A percentile compares a stretch with the other conserved stretches of the same genome.
phyloP scores from a whole-genome alignment of 2,888 invertebrate species.

The Gortyna flavago region DNA sequence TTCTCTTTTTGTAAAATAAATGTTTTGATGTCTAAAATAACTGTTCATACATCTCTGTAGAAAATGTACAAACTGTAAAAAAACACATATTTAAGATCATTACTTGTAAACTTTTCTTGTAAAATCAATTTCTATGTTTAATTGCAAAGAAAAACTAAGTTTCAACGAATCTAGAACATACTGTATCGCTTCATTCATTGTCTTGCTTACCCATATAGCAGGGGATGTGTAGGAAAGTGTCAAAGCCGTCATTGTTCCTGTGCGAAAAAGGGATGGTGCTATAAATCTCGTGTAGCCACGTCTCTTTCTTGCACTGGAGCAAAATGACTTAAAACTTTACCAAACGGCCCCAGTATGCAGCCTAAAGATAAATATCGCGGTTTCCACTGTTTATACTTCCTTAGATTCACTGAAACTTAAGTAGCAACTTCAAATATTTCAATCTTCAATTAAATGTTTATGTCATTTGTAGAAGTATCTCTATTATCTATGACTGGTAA shows the following conservation, averaged over 20 bases:
- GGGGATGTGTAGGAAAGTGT: not conserved
- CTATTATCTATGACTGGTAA: slow-evolving; percentile 32
- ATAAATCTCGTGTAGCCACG: not conserved
- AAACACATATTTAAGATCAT: slow-evolving; percentile 9
- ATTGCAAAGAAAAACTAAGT: slow-evolving; percentile 21
- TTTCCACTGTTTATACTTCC: not conserved
- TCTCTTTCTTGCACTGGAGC: not conserved
- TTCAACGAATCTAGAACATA: slow-evolving; percentile 35
- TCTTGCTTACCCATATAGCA: not conserved
- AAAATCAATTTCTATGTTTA: slow-evolving; percentile 19
- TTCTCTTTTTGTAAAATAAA: not conserved
- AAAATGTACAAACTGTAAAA: slow-evolving; percentile 44
- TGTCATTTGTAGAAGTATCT: slow-evolving; percentile 24
- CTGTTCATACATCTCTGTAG: slow-evolving; percentile 12
- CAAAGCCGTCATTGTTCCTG: not conserved
- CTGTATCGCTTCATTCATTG: not conserved
- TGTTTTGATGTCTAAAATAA: not conserved
- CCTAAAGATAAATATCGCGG: not conserved
- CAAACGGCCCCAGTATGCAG: not conserved
- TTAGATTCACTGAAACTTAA: slow-evolving; percentile 42
- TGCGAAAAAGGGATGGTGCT: not conserved
- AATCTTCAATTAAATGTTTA: slow-evolving; percentile 2
- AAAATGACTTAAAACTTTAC: not conserved
- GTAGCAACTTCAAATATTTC: slow-evolving; percentile 7
- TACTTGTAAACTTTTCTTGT: slow-evolving; percentile 22